Conservation (phyloP, 2,888 invertebrate species). For the Eristalis intricaria region DNA sequence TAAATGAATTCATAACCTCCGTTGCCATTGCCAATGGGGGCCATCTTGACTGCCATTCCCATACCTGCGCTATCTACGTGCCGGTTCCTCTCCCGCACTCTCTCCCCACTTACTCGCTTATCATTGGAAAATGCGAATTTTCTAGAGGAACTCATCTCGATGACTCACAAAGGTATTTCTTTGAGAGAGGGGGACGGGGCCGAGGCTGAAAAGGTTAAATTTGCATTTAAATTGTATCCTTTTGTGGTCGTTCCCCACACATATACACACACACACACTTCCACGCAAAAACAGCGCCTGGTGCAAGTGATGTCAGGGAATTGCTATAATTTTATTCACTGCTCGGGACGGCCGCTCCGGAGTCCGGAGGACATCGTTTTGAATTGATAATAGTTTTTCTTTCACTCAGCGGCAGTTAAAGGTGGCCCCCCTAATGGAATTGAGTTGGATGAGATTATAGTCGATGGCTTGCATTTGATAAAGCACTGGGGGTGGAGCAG, state of each 20-base stretch:
- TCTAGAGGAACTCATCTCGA: conserved; percentile 27
- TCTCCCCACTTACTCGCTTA: background rate
- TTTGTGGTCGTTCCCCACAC: conserved; percentile 46
- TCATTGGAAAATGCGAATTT: conserved; percentile 61
- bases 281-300: conserved; percentile 1
- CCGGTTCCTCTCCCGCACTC: background rate
- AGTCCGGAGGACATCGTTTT: conserved; percentile 43
- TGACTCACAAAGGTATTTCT: conserved; percentile 44
- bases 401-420: conserved; percentile 22
- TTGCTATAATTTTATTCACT: conserved; percentile 61
- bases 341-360: conserved; percentile 21
- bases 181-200: background rate
- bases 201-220: conserved; percentile 59
- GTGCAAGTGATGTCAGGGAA: conserved; percentile 55
- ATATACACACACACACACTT: conserved; percentile 4
- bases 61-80: conserved; percentile 43
- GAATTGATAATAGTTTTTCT: conserved; percentile 48
- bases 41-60: conserved; percentile 45
- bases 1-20: conserved; percentile 57
- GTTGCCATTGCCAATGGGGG: conserved; percentile 42
- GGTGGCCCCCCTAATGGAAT: conserved; percentile 19
- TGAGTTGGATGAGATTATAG: background rate
- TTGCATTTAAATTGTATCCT: conserved; percentile 70
- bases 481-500: background rate
- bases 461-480: background rate